phyloP scores from a whole-genome alignment of 2,888 invertebrate genomes.

The Amblyjoppa proteus region DNA sequence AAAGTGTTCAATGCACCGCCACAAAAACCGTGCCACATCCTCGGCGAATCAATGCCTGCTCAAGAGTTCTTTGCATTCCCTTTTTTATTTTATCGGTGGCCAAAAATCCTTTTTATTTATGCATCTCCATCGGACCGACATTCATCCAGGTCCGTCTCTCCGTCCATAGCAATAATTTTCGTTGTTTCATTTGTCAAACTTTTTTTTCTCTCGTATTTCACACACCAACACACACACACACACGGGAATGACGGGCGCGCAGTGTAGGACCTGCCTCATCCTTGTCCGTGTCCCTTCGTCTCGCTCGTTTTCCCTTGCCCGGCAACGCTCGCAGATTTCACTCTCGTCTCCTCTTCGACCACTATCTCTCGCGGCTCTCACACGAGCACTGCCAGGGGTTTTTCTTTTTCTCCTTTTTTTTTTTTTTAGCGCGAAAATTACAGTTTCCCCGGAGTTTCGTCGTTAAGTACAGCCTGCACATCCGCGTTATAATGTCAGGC shows the following conservation, averaged over 20 bases:
- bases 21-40: too few relatives aligned
- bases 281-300: conserved; percentile 65
- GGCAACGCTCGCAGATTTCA: conserved; percentile 31
- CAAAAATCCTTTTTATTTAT: neutral
- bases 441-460: conserved; percentile 82
- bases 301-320: conserved; percentile 48
- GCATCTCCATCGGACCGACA: neutral
- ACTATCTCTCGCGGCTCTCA: conserved; percentile 39
- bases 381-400: conserved; percentile 18
- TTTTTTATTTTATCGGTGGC: neutral
- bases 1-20: too few relatives aligned
- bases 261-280: conserved; percentile 36
- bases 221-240: neutral
- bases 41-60: too few relatives aligned
- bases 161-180: conserved; percentile 68
- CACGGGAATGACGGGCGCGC: conserved; percentile 70
- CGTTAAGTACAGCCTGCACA: conserved; percentile 84
- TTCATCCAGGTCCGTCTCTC: neutral
- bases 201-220: conserved; percentile 77
- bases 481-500: conserved; percentile 81
- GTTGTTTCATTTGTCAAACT: conserved; percentile 76
- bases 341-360: conserved; percentile 36
- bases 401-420: neutral
- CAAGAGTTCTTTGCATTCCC: neutral
- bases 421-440: conserved; percentile 78